phyloP scores from a whole-genome alignment of 2,113 vertebrate species.

The Salvelinus alpinus region DNA sequence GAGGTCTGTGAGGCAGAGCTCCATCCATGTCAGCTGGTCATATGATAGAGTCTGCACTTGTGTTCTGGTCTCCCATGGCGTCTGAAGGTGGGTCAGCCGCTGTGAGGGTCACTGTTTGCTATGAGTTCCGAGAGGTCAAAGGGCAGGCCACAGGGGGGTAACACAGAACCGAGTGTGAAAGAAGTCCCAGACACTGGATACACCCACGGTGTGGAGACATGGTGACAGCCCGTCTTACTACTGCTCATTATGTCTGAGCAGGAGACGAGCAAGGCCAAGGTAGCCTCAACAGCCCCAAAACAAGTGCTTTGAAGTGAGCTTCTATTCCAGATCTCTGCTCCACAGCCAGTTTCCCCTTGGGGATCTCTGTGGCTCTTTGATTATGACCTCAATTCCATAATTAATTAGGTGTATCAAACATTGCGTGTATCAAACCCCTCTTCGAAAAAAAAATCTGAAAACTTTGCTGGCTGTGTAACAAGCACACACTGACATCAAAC shows the following conservation, averaged over 20 bases:
- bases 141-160: slow-evolving; percentile 19
- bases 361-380: slow-evolving; percentile 31
- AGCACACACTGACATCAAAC: background rate
- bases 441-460: too few relatives aligned
- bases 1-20: background rate
- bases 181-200: slow-evolving; percentile 29
- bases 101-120: slow-evolving; percentile 14
- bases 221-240: background rate
- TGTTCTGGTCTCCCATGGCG: background rate
- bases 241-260: slow-evolving; percentile 27
- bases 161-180: slow-evolving; percentile 8
- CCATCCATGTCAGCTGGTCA: background rate
- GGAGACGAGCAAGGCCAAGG: slow-evolving; percentile 9
- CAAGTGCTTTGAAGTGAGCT: slow-evolving; percentile 44
- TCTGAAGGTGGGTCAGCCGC: background rate
- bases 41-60: background rate
- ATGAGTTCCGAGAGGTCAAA: slow-evolving; percentile 26
- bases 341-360: slow-evolving; percentile 12
- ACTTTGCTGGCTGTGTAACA: background rate
- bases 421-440: background rate
- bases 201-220: slow-evolving; percentile 19
- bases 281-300: slow-evolving; percentile 16
- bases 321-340: background rate
- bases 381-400: slow-evolving; percentile 56
- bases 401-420: slow-evolving; percentile 28